A percentile compares a stretch with the other conserved stretches of the same genome.
phyloP scores from a whole-genome alignment of 35 echinoderm and acorn worm genomes.

The Patiria miniata region DNA sequence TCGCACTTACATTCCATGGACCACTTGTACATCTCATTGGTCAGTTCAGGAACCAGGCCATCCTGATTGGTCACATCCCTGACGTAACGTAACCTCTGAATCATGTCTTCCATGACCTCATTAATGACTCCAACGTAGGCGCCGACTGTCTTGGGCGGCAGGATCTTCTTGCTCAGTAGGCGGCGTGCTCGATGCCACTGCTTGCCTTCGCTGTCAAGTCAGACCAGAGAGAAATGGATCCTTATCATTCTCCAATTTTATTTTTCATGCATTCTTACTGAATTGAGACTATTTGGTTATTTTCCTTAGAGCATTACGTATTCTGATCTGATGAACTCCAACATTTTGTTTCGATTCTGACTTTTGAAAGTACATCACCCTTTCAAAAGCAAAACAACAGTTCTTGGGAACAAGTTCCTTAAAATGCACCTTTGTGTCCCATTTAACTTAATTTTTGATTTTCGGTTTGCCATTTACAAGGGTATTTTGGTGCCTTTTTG shows the following conservation, averaged over 20 bases:
- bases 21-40: conserved; percentile 97
- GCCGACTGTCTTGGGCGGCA: conserved; percentile 68
- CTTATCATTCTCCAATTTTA: background rate
- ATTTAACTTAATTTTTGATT: too few relatives aligned
- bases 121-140: conserved; percentile 75
- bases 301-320: too few relatives aligned
- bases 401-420: too few relatives aligned
- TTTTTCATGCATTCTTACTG: background rate
- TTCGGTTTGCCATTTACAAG: too few relatives aligned
- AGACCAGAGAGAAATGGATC: background rate
- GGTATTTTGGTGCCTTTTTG: too few relatives aligned
- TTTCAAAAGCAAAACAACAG: background rate
- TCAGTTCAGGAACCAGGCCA: conserved; percentile 61
- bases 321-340: too few relatives aligned
- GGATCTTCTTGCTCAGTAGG: conserved; percentile 67
- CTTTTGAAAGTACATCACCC: background rate
- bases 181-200: conserved; percentile 84
- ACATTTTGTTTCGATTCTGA: too few relatives aligned
- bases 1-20: conserved; percentile 91
- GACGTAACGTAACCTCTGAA: conserved; percentile 67
- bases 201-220: conserved; percentile 74
- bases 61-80: conserved; percentile 52
- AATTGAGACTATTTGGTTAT: too few relatives aligned
- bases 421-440: too few relatives aligned
- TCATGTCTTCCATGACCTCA: conserved; percentile 76